Evolutionary conservation across 1,140 invertebrate genomes (phyloP), one percentile per base, ranked within the genome.

Genomic region (Drosophila equinoxialis): DNA sequence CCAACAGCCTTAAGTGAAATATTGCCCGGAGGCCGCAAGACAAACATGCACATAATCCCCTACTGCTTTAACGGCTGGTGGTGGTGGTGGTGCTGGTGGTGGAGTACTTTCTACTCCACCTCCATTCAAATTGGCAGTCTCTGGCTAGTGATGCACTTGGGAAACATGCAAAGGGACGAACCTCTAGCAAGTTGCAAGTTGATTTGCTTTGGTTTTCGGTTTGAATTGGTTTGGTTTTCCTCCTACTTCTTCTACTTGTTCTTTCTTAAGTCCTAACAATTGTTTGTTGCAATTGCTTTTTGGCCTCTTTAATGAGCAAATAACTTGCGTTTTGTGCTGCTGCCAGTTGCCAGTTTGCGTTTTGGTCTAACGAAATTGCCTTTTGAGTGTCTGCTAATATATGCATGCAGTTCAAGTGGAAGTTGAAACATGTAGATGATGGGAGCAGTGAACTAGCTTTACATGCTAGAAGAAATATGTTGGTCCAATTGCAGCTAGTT

Each of bases 271-370:
- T 30, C 30, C 30, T 30, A 51, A 68, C 79, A 81, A 81, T 81
- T 77, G 78, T 54, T 72, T 41, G 51, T 67, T 70, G 66, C 70
- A 81, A 77, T 81, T 81, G 77, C 71, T 78, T 63, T 58, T 71
- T 62, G 67, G 64, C 77, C 69, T 37, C 54, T 81, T 79, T 76
- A 86, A 86, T 82, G 79, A 81, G 83, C 83, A 74, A 65, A 86
- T 74, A 79, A 70, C 66, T 75, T 68, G 73, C 55, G 35, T 79
- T 59, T 37, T 59, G 57, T 59, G 30, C 14, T 59, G 45, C 23
- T 48, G 45, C 45, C 45, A 30, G 30, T 59, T 20, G 57, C 14
- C 57, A 59, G 57, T 59, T 59, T 59, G 57, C 57, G 33, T 59
- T 59, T 77, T 76, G 20, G 66, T 35, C 66, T 51, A 67, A 71